A percentile compares a stretch with the other conserved stretches of the same genome.
These are phyloP conservation scores for Danaus plexippus DNA, from an alignment of 1,140 invertebrate genomes.

Conservation along the genomic window DNA sequence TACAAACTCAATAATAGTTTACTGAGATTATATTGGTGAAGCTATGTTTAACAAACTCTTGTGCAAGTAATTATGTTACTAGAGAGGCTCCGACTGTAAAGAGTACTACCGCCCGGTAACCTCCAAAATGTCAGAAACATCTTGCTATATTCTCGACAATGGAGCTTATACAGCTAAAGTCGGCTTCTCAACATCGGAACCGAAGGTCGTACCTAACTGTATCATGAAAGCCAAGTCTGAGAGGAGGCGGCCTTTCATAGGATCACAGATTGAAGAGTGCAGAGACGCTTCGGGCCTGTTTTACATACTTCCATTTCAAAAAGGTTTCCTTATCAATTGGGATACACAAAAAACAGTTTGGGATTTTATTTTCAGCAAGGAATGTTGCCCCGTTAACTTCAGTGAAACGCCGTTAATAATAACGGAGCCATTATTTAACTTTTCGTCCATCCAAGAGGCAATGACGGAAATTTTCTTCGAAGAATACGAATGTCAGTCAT, in stretches of 20 bases:
- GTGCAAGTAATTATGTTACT: background rate
- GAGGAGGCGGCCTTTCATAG: conserved; percentile 92
- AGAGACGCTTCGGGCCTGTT: conserved; percentile 95
- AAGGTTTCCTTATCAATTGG: conserved; percentile 96
- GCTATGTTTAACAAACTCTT: background rate
- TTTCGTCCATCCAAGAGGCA: conserved; percentile 92
- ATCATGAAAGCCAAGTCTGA: conserved; percentile 99
- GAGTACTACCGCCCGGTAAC: conserved; percentile 32
- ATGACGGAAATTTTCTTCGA: conserved; percentile 98
- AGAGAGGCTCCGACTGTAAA: background rate
- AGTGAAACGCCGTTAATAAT: conserved; percentile 86
- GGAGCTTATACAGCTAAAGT: conserved; percentile 89
- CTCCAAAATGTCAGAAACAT: conserved; percentile 52
- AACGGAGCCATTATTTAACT: conserved; percentile 97
- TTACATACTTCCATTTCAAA: conserved; percentile 95
- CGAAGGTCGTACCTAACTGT: conserved; percentile 92
- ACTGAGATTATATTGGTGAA: background rate
- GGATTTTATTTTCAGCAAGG: conserved; percentile 95
- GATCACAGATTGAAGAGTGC: conserved; percentile 86
- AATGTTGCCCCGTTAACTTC: conserved; percentile 85
- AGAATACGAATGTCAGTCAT: conserved; percentile 92
- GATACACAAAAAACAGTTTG: conserved; percentile 96
- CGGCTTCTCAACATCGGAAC: conserved; percentile 79
- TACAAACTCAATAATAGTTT: background rate
- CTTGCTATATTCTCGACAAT: conserved; percentile 86